Conservation (phyloP, 2,888 invertebrate genomes). For the Itoplectis maculator region DNA sequence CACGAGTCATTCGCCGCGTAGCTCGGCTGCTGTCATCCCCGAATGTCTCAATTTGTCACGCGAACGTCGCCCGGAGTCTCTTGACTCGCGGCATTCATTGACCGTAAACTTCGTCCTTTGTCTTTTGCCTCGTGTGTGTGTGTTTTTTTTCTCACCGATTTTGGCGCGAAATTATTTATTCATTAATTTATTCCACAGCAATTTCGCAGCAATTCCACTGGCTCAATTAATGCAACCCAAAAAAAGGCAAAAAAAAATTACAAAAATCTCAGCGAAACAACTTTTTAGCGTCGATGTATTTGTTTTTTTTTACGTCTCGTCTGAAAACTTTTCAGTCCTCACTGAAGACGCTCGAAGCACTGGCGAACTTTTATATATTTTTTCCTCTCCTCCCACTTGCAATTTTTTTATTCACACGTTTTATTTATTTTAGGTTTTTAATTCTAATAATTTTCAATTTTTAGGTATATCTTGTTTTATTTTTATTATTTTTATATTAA, state of each 20-base stretch:
- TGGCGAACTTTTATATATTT: background rate
- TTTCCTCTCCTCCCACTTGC: background rate
- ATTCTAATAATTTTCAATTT: too few species aligned
- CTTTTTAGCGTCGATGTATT: background rate
- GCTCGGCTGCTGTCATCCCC: slow-evolving; percentile 4
- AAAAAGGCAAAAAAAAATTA: background rate
- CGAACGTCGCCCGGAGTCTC: background rate
- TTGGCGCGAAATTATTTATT: background rate
- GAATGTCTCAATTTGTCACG: slow-evolving; percentile 28
- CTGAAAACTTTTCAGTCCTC: background rate
- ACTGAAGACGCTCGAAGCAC: background rate
- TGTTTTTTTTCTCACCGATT: background rate
- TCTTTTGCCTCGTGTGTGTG: background rate
- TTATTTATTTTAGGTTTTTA: too few species aligned
- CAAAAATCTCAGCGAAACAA: background rate
- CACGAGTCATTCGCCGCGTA: slow-evolving; percentile 21
- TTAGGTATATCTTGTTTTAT: too few species aligned
- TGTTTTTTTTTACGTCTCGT: background rate
- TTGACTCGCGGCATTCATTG: background rate
- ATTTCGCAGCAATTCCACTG: background rate
- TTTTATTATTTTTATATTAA: background rate
- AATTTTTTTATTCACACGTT: background rate
- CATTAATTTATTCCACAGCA: background rate
- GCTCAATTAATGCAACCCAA: background rate
- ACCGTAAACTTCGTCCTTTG: background rate